These are phyloP conservation scores for Siphamia tubifer DNA, from an alignment of 2,113 vertebrate species.

Conservation along the genomic window DNA sequence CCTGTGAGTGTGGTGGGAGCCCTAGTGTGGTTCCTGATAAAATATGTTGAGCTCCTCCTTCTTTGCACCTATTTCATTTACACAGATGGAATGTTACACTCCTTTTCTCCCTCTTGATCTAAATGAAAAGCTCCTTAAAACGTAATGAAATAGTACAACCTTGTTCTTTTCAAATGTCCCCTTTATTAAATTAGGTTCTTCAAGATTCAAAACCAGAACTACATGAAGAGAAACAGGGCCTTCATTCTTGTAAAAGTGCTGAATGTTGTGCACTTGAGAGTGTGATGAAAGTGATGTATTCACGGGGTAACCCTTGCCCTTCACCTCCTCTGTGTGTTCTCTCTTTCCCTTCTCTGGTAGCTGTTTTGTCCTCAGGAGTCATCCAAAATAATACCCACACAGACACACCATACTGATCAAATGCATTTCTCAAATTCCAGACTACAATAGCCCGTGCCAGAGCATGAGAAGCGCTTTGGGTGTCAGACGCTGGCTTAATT, in stretches of 20 bases:
- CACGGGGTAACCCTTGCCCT: slow-evolving; percentile 27
- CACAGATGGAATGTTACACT: slow-evolving; percentile 36
- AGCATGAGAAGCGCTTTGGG: slow-evolving; percentile 57
- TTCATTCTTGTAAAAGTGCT: slow-evolving; percentile 11
- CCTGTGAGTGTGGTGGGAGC: slow-evolving; percentile 43
- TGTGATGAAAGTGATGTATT: slow-evolving; percentile 28
- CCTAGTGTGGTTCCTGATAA: slow-evolving; percentile 23
- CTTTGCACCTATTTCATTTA: slow-evolving; percentile 20
- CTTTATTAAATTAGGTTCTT: background rate
- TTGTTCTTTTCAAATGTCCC: background rate
- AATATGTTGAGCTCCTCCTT: slow-evolving; percentile 36
- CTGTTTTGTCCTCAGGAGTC: slow-evolving; percentile 54
- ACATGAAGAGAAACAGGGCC: background rate
- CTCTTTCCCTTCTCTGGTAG: slow-evolving; percentile 42
- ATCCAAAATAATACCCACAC: slow-evolving; percentile 36
- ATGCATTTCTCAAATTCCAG: slow-evolving; percentile 78
- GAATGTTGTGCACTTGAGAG: background rate
- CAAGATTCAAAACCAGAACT: background rate
- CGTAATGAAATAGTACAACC: background rate
- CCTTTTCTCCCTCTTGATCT: background rate
- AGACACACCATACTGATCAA: slow-evolving; percentile 66
- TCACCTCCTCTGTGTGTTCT: slow-evolving; percentile 13
- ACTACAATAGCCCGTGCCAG: slow-evolving; percentile 66
- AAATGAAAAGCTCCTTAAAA: background rate
- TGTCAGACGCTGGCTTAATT: slow-evolving; percentile 67